Evolutionary conservation across 2,888 invertebrate species (phyloP).

Genomic region (Euproctis similis): DNA sequence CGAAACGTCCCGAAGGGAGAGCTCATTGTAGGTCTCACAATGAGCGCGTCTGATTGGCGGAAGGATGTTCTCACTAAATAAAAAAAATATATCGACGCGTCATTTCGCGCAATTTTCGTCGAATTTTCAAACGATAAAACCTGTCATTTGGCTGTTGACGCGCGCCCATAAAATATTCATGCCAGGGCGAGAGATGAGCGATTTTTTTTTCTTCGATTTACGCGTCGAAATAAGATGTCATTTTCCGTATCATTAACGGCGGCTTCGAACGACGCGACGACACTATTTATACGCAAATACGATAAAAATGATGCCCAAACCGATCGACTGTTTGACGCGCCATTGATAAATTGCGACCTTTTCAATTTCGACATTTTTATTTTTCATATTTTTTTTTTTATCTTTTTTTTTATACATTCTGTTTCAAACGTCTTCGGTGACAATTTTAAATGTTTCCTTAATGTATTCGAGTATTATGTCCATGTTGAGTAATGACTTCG

Average conservation of each 20-base stretch:
- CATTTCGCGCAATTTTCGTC: slow-evolving; percentile 73
- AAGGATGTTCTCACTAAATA: slow-evolving; percentile 75
- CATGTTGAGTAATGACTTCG: slow-evolving; percentile 31
- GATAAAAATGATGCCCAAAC: slow-evolving; percentile 71
- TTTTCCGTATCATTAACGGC: slow-evolving; percentile 77
- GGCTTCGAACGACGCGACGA: slow-evolving; percentile 60
- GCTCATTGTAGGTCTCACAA: slow-evolving; percentile 66
- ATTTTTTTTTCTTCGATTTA: slow-evolving; percentile 74
- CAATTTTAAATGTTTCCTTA: slow-evolving; percentile 36
- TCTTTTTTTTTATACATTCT: slow-evolving; percentile 40
- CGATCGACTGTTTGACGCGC: slow-evolving; percentile 72
- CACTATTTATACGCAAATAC: slow-evolving; percentile 76
- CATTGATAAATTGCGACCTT: slow-evolving; percentile 72
- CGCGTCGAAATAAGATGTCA: slow-evolving; percentile 76
- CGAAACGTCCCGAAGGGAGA: slow-evolving; percentile 57
- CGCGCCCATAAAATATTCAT: slow-evolving; percentile 76
- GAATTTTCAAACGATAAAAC: slow-evolving; percentile 77
- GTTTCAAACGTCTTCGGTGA: slow-evolving; percentile 30
- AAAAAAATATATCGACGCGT: slow-evolving; percentile 75
- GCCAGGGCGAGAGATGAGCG: slow-evolving; percentile 71
- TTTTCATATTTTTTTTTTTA: slow-evolving; percentile 53
- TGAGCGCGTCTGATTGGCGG: slow-evolving; percentile 73
- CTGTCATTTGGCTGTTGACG: slow-evolving; percentile 76
- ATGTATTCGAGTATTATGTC: slow-evolving; percentile 27
- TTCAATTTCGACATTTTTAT: too few relatives aligned